Evolutionary conservation across 2,888 invertebrate genomes (phyloP), one percentile per base, ranked within the genome.

Genomic region (Eupithecia insigniata): DNA sequence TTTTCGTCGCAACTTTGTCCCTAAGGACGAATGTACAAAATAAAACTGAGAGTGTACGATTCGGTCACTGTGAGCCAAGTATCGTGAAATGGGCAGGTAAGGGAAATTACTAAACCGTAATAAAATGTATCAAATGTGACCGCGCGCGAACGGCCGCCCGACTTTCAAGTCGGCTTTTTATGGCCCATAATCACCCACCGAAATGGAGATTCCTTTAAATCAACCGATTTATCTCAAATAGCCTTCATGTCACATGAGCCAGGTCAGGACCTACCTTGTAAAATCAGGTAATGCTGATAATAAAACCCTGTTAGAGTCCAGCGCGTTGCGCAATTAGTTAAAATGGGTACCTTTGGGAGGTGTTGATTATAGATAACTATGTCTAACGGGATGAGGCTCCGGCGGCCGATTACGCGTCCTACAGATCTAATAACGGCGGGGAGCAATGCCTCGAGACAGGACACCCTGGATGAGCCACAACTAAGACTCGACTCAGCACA

Each of bases 151-250:
- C 60, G 60, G 18, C 16, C 30, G 60, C 30, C 18, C 30, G 16
- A 60, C 28, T 60, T 60, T 30, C 30, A 60, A 60, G 60, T 28
- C 30, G 30, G 58, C 22, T 30, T 28, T 30, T 60, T 60, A 60
- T 60, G 30, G 60, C 60, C 64, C 66, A 30, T 66, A 46, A 51
- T 66, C 46, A 46, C 46, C 66, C 30, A 14, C 39, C 28, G n/a
- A 2, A 32, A 46, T 66, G 30, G 10, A 43, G 43, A 43, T 66
- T 66, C 26, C 65, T 8, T 39, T 66, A 43, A 66, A 66, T 43
- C 43, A 28, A 43, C 26, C 16, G 22, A 39, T 36, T 30, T 28
- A 60, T 60, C 16, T 60, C 60, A 60, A 60, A 18, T 10, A 30
- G 28, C 28, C 60, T 30, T 60, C 55, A 55, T 55, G 55, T 26